Evolutionary conservation across 1,140 invertebrate species (phyloP).

Genomic region (Drosophila lacertosa): DNA sequence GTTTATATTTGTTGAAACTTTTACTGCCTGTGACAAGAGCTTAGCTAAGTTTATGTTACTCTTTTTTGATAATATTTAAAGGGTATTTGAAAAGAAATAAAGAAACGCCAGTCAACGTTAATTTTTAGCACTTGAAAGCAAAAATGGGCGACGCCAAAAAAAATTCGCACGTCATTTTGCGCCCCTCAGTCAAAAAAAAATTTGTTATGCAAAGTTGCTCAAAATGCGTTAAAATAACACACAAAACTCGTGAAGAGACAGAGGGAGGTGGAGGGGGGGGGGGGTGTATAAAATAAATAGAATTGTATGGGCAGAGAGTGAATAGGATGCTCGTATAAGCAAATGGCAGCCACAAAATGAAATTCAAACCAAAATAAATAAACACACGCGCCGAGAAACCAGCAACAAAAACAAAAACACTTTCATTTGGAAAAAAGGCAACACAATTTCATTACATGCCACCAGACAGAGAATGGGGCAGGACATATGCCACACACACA

Average conservation of each 20-base stretch:
- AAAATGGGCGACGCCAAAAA: conserved; percentile 39
- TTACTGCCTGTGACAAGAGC: too few species aligned
- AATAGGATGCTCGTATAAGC: conserved; percentile 20
- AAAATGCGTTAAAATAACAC: conserved; percentile 66
- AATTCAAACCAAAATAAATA: conserved; percentile 74
- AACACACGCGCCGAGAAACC: conserved; percentile 55
- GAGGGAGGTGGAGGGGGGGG: neutral
- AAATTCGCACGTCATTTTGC: conserved; percentile 69
- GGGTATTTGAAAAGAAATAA: conserved; percentile 7
- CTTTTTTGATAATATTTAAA: too few species aligned
- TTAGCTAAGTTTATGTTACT: too few species aligned
- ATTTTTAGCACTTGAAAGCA: conserved; percentile 70
- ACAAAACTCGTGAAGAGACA: too few species aligned
- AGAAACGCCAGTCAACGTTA: conserved; percentile 50
- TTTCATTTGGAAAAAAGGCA: conserved; percentile 59
- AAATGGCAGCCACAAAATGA: conserved; percentile 69
- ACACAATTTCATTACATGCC: conserved; percentile 68
- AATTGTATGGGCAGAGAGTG: conserved; percentile 8
- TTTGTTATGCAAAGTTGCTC: conserved; percentile 75
- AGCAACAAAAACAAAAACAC: conserved; percentile 27
- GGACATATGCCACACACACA: conserved; percentile 11
- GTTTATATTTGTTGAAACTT: too few species aligned
- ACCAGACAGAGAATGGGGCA: conserved; percentile 26
- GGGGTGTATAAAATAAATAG: conserved; percentile 29
- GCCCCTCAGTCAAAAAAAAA: conserved; percentile 53